phyloP scores from a whole-genome alignment of 2,888 invertebrate genomes.

The Germaria angustata region DNA sequence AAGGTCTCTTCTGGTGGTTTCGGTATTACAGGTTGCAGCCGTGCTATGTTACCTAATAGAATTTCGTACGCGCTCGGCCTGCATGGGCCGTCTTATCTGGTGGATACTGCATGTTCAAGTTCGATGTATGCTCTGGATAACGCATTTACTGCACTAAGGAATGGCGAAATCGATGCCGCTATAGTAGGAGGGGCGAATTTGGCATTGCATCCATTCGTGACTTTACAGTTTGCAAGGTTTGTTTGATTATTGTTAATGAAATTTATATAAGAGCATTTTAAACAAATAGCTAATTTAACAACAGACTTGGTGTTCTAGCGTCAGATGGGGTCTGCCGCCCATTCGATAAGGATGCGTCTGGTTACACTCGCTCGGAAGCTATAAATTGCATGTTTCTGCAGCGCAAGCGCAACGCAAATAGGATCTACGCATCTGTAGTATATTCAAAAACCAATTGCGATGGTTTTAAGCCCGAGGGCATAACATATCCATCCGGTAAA shows the following conservation, averaged over 20 bases:
- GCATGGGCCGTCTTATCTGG: slow-evolving; percentile 92
- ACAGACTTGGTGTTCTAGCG: slow-evolving; percentile 88
- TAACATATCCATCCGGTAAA: slow-evolving; percentile 85
- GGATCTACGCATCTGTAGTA: slow-evolving; percentile 85
- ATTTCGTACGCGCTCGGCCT: slow-evolving; percentile 93
- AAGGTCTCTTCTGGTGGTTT: slow-evolving; percentile 82
- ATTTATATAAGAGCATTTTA: not conserved
- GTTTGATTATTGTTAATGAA: not conserved
- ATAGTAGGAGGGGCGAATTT: slow-evolving; percentile 93
- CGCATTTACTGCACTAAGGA: slow-evolving; percentile 87
- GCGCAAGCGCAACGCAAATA: slow-evolving; percentile 84
- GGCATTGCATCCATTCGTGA: slow-evolving; percentile 92
- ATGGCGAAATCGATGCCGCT: slow-evolving; percentile 92
- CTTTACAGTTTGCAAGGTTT: slow-evolving; percentile 91
- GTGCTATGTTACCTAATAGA: slow-evolving; percentile 95
- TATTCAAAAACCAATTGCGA: slow-evolving; percentile 91
- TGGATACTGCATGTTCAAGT: slow-evolving; percentile 98
- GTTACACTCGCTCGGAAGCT: slow-evolving; percentile 92
- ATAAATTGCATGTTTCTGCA: slow-evolving; percentile 87
- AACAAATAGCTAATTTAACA: slow-evolving; percentile 37
- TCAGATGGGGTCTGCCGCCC: slow-evolving; percentile 93
- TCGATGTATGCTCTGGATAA: slow-evolving; percentile 92
- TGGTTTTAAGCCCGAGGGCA: slow-evolving; percentile 87
- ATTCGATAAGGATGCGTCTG: slow-evolving; percentile 91
- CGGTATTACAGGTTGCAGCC: slow-evolving; percentile 86